Evolutionary conservation across 53 echinoderm and acorn worm species (phyloP).

Genomic region (Hippasteria phrygiana): DNA sequence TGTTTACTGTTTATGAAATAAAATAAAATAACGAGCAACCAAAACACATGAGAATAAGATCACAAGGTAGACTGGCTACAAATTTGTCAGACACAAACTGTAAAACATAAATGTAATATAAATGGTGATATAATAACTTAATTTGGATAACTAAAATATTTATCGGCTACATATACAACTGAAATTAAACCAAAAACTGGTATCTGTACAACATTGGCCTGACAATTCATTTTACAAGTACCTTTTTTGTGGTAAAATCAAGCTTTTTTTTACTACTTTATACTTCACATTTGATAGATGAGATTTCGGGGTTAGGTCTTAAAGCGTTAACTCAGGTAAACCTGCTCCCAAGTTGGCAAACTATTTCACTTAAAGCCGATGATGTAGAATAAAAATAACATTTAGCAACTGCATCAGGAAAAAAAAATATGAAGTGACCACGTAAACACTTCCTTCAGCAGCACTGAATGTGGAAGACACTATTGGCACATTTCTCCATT

Average conservation of each 20-base stretch:
- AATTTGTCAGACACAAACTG: neutral
- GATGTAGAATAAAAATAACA: neutral
- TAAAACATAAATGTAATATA: neutral
- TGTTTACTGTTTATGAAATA: conserved; percentile 29
- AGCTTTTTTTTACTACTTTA: too few species aligned
- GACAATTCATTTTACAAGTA: neutral
- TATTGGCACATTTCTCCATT: conserved; percentile 17
- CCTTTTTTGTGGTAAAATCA: neutral
- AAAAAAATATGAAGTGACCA: neutral
- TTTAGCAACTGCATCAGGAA: neutral
- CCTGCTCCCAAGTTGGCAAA: neutral
- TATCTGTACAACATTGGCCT: neutral
- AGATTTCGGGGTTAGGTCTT: too few species aligned
- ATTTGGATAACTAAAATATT: too few species aligned
- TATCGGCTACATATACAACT: neutral
- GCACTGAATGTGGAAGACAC: conserved; percentile 51
- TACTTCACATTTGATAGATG: neutral
- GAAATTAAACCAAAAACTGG: neutral
- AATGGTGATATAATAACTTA: neutral
- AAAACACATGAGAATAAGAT: neutral
- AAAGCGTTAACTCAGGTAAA: neutral
- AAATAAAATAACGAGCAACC: neutral
- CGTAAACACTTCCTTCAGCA: neutral
- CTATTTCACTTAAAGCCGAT: neutral
- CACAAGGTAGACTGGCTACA: neutral